Percentiles rank a stretch among this genome's conserved stretches.
phyloP scores from a whole-genome alignment of 2,888 invertebrate genomes.

The Tridacna gigas region DNA sequence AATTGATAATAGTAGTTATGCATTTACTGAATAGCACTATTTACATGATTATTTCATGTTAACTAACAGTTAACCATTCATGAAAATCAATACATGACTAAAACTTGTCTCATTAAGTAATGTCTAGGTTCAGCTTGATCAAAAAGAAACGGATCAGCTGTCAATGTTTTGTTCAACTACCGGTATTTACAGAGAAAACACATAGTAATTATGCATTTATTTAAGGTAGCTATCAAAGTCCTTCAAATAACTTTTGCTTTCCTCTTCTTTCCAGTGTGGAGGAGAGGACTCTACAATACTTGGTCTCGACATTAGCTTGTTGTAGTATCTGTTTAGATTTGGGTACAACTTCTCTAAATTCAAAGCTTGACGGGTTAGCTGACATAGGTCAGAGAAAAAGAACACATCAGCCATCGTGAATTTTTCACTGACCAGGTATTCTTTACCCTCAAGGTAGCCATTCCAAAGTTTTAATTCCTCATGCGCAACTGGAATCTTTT shows the following conservation, averaged over 20 bases:
- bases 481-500: slow-evolving; percentile 23
- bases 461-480: slow-evolving; percentile 39
- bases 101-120: too few relatives aligned
- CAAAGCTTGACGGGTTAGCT: slow-evolving; percentile 59
- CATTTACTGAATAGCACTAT: too few relatives aligned
- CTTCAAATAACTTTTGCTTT: not conserved
- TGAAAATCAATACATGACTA: not conserved
- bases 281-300: slow-evolving; percentile 72
- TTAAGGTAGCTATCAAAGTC: not conserved
- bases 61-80: not conserved
- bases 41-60: not conserved
- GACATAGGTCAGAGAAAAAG: slow-evolving; percentile 33
- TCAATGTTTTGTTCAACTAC: too few relatives aligned
- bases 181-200: too few relatives aligned
- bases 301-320: slow-evolving; percentile 58
- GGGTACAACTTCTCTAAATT: slow-evolving; percentile 58
- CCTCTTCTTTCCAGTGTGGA: slow-evolving; percentile 74
- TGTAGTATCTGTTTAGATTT: slow-evolving; percentile 66
- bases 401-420: slow-evolving; percentile 56
- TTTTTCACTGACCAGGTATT: slow-evolving; percentile 34
- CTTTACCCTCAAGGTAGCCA: slow-evolving; percentile 13
- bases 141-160: too few relatives aligned
- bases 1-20: too few relatives aligned
- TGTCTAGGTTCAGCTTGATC: too few relatives aligned
- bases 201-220: too few relatives aligned